Conservation (phyloP, 2,888 invertebrate species). For the Diarsia mendica region DNA sequence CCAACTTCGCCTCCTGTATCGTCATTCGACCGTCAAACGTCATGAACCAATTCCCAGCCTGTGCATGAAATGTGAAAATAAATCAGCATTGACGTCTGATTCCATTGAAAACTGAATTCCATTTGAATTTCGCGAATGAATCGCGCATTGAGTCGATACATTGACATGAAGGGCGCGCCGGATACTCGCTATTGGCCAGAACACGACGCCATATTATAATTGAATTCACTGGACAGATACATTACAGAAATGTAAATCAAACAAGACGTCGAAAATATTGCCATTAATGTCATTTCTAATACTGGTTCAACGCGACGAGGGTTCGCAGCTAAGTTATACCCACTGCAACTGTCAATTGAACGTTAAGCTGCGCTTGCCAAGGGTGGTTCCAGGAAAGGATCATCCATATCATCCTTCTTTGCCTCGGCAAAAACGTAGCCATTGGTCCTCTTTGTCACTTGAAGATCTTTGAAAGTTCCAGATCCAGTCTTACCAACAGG, state of each 20-base stretch:
- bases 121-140: constrained; percentile 65
- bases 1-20: neutral
- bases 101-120: constrained; percentile 47
- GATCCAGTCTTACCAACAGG: neutral
- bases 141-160: constrained; percentile 61
- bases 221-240: constrained; percentile 37
- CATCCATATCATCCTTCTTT: neutral
- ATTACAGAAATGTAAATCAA: constrained; percentile 44
- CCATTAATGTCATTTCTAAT: too few species aligned
- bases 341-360: neutral
- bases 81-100: constrained; percentile 43
- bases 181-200: constrained; percentile 65
- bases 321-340: neutral
- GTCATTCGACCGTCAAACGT: neutral
- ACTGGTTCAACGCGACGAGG: neutral
- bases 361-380: neutral
- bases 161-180: constrained; percentile 64
- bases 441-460: too few species aligned
- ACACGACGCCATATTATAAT: constrained; percentile 64
- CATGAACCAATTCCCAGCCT: constrained; percentile 15
- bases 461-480: neutral
- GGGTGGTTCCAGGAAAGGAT: neutral
- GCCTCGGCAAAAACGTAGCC: too few species aligned
- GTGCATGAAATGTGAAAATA: constrained; percentile 23
- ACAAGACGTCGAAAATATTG: too few species aligned